Evolutionary conservation across 2,113 vertebrate genomes (phyloP).

Genomic region (Phyllopteryx taeniolatus): DNA sequence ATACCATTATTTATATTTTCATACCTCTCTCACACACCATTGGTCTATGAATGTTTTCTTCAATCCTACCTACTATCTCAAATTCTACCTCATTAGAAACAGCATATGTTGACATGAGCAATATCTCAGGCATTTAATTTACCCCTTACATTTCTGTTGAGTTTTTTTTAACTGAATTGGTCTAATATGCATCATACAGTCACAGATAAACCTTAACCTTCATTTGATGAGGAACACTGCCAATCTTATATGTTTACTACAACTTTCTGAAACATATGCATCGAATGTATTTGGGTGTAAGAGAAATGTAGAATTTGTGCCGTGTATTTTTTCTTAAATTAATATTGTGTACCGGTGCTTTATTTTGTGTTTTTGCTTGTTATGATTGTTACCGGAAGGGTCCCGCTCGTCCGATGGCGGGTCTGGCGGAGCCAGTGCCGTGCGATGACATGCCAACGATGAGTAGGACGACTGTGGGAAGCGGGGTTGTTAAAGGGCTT

Average conservation of each 20-base stretch:
- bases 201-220: not conserved
- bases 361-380: conserved; percentile 23
- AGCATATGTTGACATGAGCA: not conserved
- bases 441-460: conserved; percentile 76
- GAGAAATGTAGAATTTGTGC: not conserved
- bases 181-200: not conserved
- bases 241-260: not conserved
- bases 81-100: no score
- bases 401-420: conserved; percentile 71
- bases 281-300: not conserved
- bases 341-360: not conserved
- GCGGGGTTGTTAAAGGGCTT: conserved; percentile 47
- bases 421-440: conserved; percentile 77
- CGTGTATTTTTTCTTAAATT: not conserved
- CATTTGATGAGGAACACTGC: not conserved
- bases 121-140: not conserved
- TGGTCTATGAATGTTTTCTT: no score
- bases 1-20: no score
- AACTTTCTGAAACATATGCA: not conserved
- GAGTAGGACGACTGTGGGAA: conserved; percentile 65
- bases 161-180: not conserved
- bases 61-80: no score
- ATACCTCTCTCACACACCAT: no score
- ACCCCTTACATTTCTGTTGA: not conserved
- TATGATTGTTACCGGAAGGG: conserved; percentile 73